Percentiles rank a stretch among this genome's conserved stretches.
phyloP scores from a whole-genome alignment of 1,140 invertebrate species.

The Stegodyphus dumicola region DNA sequence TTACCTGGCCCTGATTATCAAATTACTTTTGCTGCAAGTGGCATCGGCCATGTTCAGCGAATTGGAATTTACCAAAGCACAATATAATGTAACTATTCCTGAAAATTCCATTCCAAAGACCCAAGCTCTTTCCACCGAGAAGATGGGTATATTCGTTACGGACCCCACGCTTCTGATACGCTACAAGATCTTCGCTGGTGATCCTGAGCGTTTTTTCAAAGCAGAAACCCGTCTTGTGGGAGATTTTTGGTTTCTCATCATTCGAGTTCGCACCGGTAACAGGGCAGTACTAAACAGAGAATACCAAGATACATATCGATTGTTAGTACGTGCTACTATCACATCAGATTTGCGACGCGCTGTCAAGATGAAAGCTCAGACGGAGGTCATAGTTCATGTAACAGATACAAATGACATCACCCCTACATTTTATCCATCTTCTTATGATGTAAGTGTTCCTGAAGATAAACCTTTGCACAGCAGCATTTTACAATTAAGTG shows the following conservation, averaged over 20 bases:
- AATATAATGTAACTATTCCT: constrained; percentile 90
- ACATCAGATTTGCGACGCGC: constrained; percentile 40
- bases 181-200: constrained; percentile 85
- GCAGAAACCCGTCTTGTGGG: constrained; percentile 84
- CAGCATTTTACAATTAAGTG: constrained; percentile 70
- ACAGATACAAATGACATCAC: constrained; percentile 91
- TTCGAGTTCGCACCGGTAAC: constrained; percentile 87
- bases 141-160: constrained; percentile 76
- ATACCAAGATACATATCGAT: constrained; percentile 82
- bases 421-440: constrained; percentile 88
- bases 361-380: constrained; percentile 64
- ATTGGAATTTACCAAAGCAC: constrained; percentile 75
- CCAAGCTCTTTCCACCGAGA: constrained; percentile 76
- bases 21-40: constrained; percentile 13
- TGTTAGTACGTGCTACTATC: constrained; percentile 81
- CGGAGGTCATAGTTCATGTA: constrained; percentile 82
- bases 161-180: constrained; percentile 73
- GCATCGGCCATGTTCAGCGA: constrained; percentile 1
- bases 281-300: constrained; percentile 90
- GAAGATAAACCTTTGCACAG: constrained; percentile 88
- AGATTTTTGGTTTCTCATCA: constrained; percentile 91
- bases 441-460: constrained; percentile 86
- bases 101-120: constrained; percentile 92
- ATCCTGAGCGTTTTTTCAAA: constrained; percentile 91
- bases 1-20: constrained; percentile 3